Base-by-base conservation (phyloP, 2,113 vertebrate species). In the Oncorhynchus mykiss region DNA sequence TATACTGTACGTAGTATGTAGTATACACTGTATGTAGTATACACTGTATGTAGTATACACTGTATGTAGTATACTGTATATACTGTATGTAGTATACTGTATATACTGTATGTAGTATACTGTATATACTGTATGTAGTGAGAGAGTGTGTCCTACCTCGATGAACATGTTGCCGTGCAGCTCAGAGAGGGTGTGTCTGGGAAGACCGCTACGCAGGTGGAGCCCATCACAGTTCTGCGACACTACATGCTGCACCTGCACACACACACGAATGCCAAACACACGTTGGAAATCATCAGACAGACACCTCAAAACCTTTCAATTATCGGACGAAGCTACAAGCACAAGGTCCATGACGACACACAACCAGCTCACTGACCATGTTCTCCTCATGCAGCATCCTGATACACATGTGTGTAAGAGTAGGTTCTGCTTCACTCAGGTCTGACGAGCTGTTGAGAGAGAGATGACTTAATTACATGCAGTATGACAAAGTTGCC, bases 161-260 rank as follows among this genome's bases (percentile, higher is more conserved):
- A 99, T 98, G 79, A 97, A 97, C 98, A 99, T 99, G 91, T 99
- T 99, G 29, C 98, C 98, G 0, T 99, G 98, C 1, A 99, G 95
- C 89, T 99, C 98, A 0, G 97, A 99, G 24, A 97, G 93, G 62
- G 94, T 94, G 0, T 91, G 78, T 75, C 94, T 93, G 4, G 97
- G 94, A 25, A 99, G 87, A 8, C 96, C 96, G 0, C 97, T 99
- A 11, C 98, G 94, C 85, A 99, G 86, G 84, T 99, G 98, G 76
- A 99, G 96, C 73, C 98, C 98, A 2, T 99, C 98, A 74, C 98
- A 99, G 86, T 99, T 99, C 82, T 99, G 98, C 75, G 98, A 99
- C 27, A 99, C 98, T 75, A 99, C 95, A 0, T 99, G 96, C 82
- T 95, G 94, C 67, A 97, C 94, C 98, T 99, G 80, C 6, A 34